Base-by-base conservation (phyloP, 2,888 invertebrate genomes). In the Ariolimax columbianus region DNA sequence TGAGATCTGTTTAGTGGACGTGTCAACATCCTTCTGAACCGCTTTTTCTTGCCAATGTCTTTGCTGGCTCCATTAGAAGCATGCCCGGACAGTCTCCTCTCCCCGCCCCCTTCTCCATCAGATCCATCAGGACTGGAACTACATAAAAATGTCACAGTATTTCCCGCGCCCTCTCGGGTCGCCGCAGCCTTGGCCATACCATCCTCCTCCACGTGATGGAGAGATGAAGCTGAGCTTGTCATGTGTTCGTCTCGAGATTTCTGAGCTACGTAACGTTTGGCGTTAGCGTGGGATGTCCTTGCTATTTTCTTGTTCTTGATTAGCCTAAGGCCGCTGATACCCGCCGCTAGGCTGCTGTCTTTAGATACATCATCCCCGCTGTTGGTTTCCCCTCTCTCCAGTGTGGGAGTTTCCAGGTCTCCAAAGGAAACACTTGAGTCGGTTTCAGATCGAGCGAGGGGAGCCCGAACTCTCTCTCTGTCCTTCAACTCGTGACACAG, bases 1-100 rank as follows among this genome's bases (percentile, higher is more conserved):
- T 92, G 92, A 85, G 92, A 92, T 47, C 93, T 85, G 33, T 90
- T 87, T 73, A 92, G 83, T 14, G 91, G 91, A 26, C 91, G 89
- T 19, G 91, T 83, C 68, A 92, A 87, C 86, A 92, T 90, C 83
- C 89, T 89, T 43, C 89, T 84, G 82, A 92, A 91, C 19, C 91
- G 88, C 83, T 90, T 86, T 68, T 88, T 89, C n/a, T 84, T 86
- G 40, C 85, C 85, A 51, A 83, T 86, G 72, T 86, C 55, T 73
- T 83, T 47, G 77, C 77, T 68, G 70, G 73, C 26, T 4, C 72
- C 84, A 63, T 47, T 78, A 19, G 59, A n/a, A 7, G 36, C 68
- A 26, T 66, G 70, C 38, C 51, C 75, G 30, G 66, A 66, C 70
- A 55, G n/a, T 83, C 90, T 87, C 40, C 86, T 88, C 81, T 89